Conservation (phyloP, 35 echinoderm and acorn worm genomes). For the Patiria miniata region DNA sequence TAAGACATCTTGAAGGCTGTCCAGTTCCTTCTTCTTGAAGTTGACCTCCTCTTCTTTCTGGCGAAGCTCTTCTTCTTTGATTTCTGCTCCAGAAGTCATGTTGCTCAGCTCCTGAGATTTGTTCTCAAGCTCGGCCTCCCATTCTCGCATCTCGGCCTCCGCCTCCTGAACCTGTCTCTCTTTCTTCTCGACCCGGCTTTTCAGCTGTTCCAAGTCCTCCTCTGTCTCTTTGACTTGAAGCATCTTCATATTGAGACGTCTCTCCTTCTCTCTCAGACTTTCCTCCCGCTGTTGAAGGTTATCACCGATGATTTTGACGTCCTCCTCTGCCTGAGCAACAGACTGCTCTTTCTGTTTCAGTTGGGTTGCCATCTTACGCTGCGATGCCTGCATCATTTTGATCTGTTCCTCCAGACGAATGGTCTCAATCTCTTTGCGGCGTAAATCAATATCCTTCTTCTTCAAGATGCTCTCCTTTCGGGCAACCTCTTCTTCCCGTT, state of each 20-base stretch:
- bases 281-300: conserved; percentile 3
- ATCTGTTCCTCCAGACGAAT: conserved; percentile 39
- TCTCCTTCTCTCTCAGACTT: conserved; percentile 8
- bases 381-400: conserved; percentile 38
- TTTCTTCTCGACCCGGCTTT: neutral
- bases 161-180: neutral
- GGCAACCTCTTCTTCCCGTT: conserved; percentile 12
- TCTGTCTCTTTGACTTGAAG: neutral
- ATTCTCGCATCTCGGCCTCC: conserved; percentile 5
- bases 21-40: neutral
- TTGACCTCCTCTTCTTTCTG: neutral
- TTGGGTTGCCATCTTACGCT: neutral
- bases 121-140: neutral
- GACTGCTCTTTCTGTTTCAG: conserved; percentile 10
- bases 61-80: neutral
- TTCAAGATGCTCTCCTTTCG: neutral
- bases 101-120: neutral
- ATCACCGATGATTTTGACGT: neutral
- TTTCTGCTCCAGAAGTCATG: neutral
- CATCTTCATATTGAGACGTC: neutral
- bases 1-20: conserved; percentile 34
- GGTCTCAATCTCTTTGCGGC: conserved; percentile 15
- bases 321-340: neutral
- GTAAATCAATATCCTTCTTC: conserved; percentile 20
- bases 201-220: conserved; percentile 7